phyloP scores from a whole-genome alignment of 2,888 invertebrate species.

The Candidula unifasciata region DNA sequence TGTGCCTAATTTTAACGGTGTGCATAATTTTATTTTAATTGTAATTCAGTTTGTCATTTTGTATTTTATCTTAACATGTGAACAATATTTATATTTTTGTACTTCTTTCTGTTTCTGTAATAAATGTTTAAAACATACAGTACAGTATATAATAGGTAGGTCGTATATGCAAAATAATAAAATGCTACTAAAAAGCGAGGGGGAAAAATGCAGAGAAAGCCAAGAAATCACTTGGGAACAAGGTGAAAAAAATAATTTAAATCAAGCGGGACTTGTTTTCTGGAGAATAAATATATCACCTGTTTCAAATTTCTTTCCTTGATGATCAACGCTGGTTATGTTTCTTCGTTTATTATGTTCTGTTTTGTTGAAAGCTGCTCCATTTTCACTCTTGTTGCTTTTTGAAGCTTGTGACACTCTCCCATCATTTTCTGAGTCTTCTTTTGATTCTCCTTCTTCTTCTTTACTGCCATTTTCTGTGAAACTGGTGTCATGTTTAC shows the following conservation, averaged over 20 bases:
- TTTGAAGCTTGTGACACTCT: neutral
- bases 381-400: neutral
- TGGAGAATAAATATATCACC: constrained; percentile 5
- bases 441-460: neutral
- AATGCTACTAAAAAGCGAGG: no score
- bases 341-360: neutral
- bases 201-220: no score
- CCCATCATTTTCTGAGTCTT: neutral
- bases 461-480: neutral
- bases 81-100: no score
- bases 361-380: neutral
- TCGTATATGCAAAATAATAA: no score
- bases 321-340: neutral
- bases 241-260: neutral
- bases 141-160: no score
- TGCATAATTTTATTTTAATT: no score
- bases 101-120: no score
- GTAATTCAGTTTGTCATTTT: no score
- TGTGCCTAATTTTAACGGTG: no score
- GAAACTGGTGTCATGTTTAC: neutral
- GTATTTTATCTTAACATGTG: no score
- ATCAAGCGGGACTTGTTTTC: neutral
- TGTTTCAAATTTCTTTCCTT: neutral
- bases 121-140: no score
- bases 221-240: neutral